Evolutionary conservation across 1,140 invertebrate genomes (phyloP), one percentile per base, ranked within the genome.

Genomic region (Tetramorium simillimum): DNA sequence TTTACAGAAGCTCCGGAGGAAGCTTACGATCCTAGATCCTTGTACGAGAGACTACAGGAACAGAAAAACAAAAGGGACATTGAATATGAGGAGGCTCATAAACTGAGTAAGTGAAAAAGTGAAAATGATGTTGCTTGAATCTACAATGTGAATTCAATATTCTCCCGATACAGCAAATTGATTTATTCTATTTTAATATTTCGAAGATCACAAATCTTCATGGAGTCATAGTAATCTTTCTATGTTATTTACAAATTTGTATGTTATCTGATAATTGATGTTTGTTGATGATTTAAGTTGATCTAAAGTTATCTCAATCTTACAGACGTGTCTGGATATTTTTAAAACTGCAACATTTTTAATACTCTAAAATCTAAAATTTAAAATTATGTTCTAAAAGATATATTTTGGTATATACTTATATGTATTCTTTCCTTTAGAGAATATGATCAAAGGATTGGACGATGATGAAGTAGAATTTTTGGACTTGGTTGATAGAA

Each of bases 401-500:
- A 72, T 58, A 85, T 33, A 43, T 87, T 3, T 62, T 46, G 56
- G 62, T 51, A 16, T 51, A 1, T 46, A 43, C 6, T 0, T 53
- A 49, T 63, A 65, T 37, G 49, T 86, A 82, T 76, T 88, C 89
- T 86, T 62, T 95, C 33, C 33, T 96, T 21, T 92, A 98, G 98
- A 99, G 95, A 99, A 99, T 95, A 97, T 99, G 96, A 99, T 99
- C 85, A 97, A 98, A 95, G 98, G 98, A 10, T 95, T 99, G 3
- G 98, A 99, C 95, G 98, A 99, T 93, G 99, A 99, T 95, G 99
- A 99, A 96, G 97, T 99, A 0, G 97, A 98, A 88, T 99, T 99
- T 95, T 95, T 99, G 10, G 98, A 99, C 91, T 95, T 98, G 65
- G 98, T 99, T 10, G 98, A 99, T 95, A 96, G 97, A 87, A 97